Conservation (phyloP, 2,113 vertebrate species). For the Datnioides undecimradiatus region DNA sequence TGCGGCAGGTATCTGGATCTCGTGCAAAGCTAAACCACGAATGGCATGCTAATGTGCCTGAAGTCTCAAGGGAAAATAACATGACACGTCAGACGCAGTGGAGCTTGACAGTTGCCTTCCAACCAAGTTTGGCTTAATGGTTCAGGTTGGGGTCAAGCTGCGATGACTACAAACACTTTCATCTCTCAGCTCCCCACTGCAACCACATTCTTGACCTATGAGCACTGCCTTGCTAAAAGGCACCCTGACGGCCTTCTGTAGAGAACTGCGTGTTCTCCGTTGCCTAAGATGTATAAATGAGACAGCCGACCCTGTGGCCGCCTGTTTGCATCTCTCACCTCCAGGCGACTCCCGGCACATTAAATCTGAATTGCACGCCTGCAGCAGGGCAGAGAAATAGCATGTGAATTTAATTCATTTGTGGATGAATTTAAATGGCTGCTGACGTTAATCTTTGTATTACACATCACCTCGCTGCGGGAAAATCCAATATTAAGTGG, state of each 20-base stretch:
- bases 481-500: slow-evolving; percentile 57
- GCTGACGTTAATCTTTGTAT: slow-evolving; percentile 66
- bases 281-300: slow-evolving; percentile 11
- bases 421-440: slow-evolving; percentile 47
- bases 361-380: slow-evolving; percentile 37
- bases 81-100: background rate
- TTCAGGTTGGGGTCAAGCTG: background rate
- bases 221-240: slow-evolving; percentile 30
- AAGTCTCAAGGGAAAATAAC: background rate
- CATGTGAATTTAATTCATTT: slow-evolving; percentile 45
- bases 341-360: slow-evolving; percentile 42
- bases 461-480: slow-evolving; percentile 36
- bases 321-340: slow-evolving; percentile 50
- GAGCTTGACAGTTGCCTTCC: slow-evolving; percentile 5
- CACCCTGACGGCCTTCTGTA: slow-evolving; percentile 9
- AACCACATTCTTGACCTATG: background rate
- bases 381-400: slow-evolving; percentile 27
- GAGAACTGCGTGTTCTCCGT: slow-evolving; percentile 3
- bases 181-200: background rate
- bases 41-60: background rate
- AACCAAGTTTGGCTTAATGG: background rate
- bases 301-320: background rate
- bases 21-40: slow-evolving; percentile 4
- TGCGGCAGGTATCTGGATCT: slow-evolving; percentile 8
- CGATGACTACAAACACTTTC: background rate